These are phyloP conservation scores for Trilocha varians DNA, from an alignment of 2,888 invertebrate species.

Conservation along the genomic window DNA sequence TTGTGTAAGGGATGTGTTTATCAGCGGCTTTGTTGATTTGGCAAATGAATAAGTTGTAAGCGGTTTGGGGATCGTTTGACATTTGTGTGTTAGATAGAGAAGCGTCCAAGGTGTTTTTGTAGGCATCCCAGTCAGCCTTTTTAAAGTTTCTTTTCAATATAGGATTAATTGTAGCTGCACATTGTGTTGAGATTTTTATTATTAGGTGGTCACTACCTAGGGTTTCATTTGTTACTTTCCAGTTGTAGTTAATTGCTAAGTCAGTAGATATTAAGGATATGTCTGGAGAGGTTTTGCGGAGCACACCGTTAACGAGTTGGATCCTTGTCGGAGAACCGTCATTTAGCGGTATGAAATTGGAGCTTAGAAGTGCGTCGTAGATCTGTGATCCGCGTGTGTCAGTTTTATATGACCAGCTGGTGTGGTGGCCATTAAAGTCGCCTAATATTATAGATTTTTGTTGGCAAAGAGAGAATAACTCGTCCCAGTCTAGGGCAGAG, in stretches of 20 bases:
- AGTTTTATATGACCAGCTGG: not conserved
- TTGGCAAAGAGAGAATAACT: slow-evolving; percentile 8
- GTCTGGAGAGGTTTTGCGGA: slow-evolving; percentile 9
- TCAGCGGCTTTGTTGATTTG: slow-evolving; percentile 10
- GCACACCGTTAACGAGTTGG: slow-evolving; percentile 4
- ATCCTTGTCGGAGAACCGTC: slow-evolving; percentile 4
- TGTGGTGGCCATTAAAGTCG: too few relatives aligned
- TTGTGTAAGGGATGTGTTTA: slow-evolving; percentile 11
- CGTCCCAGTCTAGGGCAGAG: slow-evolving; percentile 15
- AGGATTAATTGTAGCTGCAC: slow-evolving; percentile 1
- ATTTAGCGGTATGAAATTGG: slow-evolving; percentile 3
- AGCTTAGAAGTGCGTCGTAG: not conserved
- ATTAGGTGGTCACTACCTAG: slow-evolving; percentile 10
- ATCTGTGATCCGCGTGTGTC: not conserved
- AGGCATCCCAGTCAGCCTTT: slow-evolving; percentile 10
- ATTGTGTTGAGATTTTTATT: slow-evolving; percentile 4
- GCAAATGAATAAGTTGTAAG: slow-evolving; percentile 9
- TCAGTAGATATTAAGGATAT: slow-evolving; percentile 7
- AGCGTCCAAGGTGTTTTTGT: slow-evolving; percentile 2
- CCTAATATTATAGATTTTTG: too few relatives aligned
- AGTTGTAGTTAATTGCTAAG: slow-evolving; percentile 7
- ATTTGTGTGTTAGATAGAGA: not conserved
- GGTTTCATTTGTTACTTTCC: slow-evolving; percentile 9
- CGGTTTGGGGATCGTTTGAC: slow-evolving; percentile 3
- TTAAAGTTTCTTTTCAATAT: slow-evolving; percentile 12